Evolutionary conservation across 2,888 invertebrate species (phyloP).

Genomic region (Auanema sp.): DNA sequence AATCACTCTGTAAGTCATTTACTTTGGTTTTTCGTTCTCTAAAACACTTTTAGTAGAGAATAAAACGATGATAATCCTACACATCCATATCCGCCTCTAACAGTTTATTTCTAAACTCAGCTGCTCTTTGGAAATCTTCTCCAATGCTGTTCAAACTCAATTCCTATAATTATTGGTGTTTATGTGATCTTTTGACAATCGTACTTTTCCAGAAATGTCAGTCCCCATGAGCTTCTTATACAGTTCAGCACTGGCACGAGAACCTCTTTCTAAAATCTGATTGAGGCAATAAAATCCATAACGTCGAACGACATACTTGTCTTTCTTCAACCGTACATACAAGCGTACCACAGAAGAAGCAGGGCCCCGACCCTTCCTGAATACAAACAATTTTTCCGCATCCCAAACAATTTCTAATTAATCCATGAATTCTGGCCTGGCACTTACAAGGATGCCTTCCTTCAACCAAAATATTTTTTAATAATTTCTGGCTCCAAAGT

Average conservation of each 20-base stretch:
- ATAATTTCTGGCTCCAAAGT: too few species aligned
- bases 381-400: slow-evolving; percentile 93
- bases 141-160: slow-evolving; percentile 17
- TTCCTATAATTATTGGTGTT: slow-evolving; percentile 11
- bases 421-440: slow-evolving; percentile 83
- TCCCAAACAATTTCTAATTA: slow-evolving; percentile 87
- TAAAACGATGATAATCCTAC: slow-evolving; percentile 17
- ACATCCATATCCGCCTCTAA: slow-evolving; percentile 49
- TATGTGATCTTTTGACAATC: not conserved
- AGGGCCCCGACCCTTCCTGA: slow-evolving; percentile 90
- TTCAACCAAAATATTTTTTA: slow-evolving; percentile 31
- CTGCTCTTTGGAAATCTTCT: slow-evolving; percentile 32
- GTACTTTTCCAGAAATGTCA: slow-evolving; percentile 6
- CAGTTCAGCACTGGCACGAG: slow-evolving; percentile 40
- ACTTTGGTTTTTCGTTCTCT: slow-evolving; percentile 47
- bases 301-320: slow-evolving; percentile 25
- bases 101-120: slow-evolving; percentile 44
- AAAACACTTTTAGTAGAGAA: slow-evolving; percentile 13
- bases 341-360: slow-evolving; percentile 84
- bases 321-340: slow-evolving; percentile 69
- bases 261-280: slow-evolving; percentile 44
- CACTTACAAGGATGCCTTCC: slow-evolving; percentile 88
- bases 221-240: slow-evolving; percentile 67
- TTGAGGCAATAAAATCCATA: not conserved
- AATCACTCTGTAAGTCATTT: slow-evolving; percentile 59